These are phyloP conservation scores for Trematomus bernacchii DNA, from an alignment of 2,797 vertebrate species.

Conservation along the genomic window DNA sequence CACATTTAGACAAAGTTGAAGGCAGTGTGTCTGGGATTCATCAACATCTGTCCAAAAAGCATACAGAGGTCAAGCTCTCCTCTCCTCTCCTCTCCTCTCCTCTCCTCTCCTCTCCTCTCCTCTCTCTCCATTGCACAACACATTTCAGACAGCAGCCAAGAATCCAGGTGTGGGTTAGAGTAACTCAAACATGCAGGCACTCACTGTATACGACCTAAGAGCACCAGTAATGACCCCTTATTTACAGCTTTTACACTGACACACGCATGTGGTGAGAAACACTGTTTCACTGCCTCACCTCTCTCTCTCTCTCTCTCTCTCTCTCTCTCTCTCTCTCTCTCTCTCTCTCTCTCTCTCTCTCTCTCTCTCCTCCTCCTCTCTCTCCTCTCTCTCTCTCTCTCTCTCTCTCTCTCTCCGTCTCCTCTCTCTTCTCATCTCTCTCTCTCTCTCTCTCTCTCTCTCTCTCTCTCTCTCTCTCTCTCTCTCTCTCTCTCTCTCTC, in stretches of 20 bases:
- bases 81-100: neutral
- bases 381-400: conserved; percentile 20
- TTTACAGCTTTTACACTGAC: conserved; percentile 49
- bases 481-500: conserved; percentile 15
- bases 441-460: conserved; percentile 12
- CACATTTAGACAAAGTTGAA: conserved; percentile 37
- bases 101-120: neutral
- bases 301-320: conserved; percentile 21
- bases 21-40: conserved; percentile 59
- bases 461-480: neutral
- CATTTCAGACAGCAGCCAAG: conserved; percentile 14
- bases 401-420: conserved; percentile 1
- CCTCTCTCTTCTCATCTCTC: conserved; percentile 32
- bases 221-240: conserved; percentile 51
- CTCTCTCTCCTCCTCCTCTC: conserved; percentile 1
- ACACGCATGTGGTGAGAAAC: neutral
- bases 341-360: conserved; percentile 17
- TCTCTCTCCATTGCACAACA: conserved; percentile 9
- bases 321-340: neutral
- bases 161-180: conserved; percentile 39
- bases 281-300: conserved; percentile 8
- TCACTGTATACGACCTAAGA: conserved; percentile 24
- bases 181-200: conserved; percentile 30
- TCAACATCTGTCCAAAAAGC: conserved; percentile 50
- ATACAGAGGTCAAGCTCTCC: conserved; percentile 17